Evolutionary conservation across 2,797 vertebrate genomes (phyloP).

Genomic region (Coranthus polyacanthus): DNA sequence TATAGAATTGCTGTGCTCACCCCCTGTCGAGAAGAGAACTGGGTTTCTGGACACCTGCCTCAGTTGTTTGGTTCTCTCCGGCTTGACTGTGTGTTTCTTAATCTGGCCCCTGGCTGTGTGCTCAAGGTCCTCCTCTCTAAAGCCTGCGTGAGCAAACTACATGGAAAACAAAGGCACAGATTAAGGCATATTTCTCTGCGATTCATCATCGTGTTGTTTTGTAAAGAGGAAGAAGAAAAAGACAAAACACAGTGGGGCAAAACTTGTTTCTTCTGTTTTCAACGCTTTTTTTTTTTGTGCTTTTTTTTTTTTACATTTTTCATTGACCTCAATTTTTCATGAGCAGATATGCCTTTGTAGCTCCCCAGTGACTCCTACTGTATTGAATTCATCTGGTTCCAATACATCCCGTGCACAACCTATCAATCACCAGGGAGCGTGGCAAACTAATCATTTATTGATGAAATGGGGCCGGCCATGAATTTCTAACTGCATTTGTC

Average conservation of each 20-base stretch:
- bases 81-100: conserved; percentile 67
- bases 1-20: conserved; percentile 71
- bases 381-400: conserved; percentile 89
- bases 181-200: conserved; percentile 44
- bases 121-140: conserved; percentile 71
- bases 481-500: conserved; percentile 88
- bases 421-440: conserved; percentile 88
- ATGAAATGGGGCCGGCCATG: conserved; percentile 86
- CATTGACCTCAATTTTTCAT: conserved; percentile 87
- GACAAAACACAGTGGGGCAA: conserved; percentile 51
- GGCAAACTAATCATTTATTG: conserved; percentile 90
- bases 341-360: conserved; percentile 84
- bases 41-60: conserved; percentile 76
- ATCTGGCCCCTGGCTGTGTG: conserved; percentile 67
- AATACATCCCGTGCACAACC: conserved; percentile 85
- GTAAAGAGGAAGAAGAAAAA: conserved; percentile 30
- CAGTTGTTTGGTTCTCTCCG: conserved; percentile 70
- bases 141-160: conserved; percentile 68
- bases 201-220: conserved; percentile 59
- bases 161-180: conserved; percentile 28
- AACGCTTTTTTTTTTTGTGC: conserved; percentile 54
- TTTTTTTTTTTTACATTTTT: conserved; percentile 73
- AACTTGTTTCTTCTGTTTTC: conserved; percentile 73
- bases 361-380: conserved; percentile 80
- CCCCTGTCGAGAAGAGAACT: conserved; percentile 66